Percentiles rank a stretch among this genome's conserved stretches.
phyloP scores from a whole-genome alignment of 2,888 invertebrate species.

The Ditula angustiorana region DNA sequence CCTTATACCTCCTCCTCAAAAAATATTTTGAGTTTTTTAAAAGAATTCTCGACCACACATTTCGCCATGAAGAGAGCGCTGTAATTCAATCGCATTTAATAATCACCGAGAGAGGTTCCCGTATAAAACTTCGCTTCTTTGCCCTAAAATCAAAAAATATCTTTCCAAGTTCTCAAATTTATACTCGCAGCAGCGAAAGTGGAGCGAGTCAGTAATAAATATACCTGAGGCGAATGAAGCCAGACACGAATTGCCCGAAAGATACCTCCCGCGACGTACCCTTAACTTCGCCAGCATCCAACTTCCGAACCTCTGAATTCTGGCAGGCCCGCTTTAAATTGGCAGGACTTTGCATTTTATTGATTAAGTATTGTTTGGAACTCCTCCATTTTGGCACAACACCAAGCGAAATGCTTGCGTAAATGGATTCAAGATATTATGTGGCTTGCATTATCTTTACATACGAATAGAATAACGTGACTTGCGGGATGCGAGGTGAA shows the following conservation, averaged over 20 bases:
- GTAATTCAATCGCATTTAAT: conserved; percentile 28
- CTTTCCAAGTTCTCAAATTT: conserved; percentile 34
- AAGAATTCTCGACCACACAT: conserved; percentile 18
- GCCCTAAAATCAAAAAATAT: conserved; percentile 29
- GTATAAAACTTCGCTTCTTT: conserved; percentile 24
- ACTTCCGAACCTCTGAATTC: conserved; percentile 32
- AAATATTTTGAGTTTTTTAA: conserved; percentile 7
- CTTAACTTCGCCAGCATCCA: conserved; percentile 27
- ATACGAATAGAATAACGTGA: conserved; percentile 25
- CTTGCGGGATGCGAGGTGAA: conserved; percentile 10
- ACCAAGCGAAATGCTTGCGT: conserved; percentile 35
- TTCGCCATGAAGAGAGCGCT: conserved; percentile 10
- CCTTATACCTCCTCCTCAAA: conserved; percentile 12
- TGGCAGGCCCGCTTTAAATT: conserved; percentile 40
- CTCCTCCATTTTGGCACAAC: conserved; percentile 44
- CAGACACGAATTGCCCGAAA: conserved; percentile 17
- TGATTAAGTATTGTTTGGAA: conserved; percentile 44
- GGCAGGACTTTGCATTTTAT: conserved; percentile 47
- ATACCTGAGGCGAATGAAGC: conserved; percentile 34
- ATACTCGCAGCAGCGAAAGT: conserved; percentile 31
- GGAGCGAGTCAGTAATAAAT: conserved; percentile 33
- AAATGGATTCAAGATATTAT: conserved; percentile 41
- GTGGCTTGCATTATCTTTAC: conserved; percentile 41
- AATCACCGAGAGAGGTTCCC: conserved; percentile 3
- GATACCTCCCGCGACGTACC: conserved; percentile 19